These are phyloP conservation scores for Agriotes lineatus DNA, from an alignment of 2,888 invertebrate genomes.

Conservation along the genomic window DNA sequence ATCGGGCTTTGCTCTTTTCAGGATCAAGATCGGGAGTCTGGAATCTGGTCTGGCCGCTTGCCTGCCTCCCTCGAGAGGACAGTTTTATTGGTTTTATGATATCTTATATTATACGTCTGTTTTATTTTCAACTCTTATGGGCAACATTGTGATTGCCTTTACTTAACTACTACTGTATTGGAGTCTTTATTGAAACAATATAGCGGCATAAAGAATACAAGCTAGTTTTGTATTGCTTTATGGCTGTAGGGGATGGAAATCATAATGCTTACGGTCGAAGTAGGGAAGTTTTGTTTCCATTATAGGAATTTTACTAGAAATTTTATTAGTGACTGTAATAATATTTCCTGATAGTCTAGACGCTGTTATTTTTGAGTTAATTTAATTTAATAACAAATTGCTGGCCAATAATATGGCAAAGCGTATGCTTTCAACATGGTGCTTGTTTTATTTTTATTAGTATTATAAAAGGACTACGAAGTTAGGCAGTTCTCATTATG, in stretches of 20 bases:
- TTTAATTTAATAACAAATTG: too few species aligned
- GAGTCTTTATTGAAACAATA: conserved; percentile 51
- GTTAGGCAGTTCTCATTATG: too few species aligned
- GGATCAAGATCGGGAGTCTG: conserved; percentile 5
- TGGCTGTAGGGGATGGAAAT: conserved; percentile 16
- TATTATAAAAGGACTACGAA: too few species aligned
- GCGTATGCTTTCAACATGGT: too few species aligned
- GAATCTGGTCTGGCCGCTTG: conserved; percentile 35
- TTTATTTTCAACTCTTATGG: conserved; percentile 51
- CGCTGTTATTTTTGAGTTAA: too few species aligned
- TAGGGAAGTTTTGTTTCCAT: background rate
- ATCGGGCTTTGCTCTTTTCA: conserved; percentile 2
- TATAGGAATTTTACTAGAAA: background rate
- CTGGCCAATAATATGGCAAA: too few species aligned
- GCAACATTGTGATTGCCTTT: conserved; percentile 50
- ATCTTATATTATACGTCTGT: conserved; percentile 51
- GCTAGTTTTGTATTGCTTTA: conserved; percentile 43
- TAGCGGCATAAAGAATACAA: conserved; percentile 46
- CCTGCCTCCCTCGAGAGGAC: conserved; percentile 44
- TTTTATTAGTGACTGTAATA: background rate
- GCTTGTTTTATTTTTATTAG: too few species aligned
- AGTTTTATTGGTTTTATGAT: conserved; percentile 53
- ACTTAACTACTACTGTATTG: conserved; percentile 48
- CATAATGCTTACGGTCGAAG: conserved; percentile 21
- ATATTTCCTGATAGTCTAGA: too few species aligned